Base-by-base conservation (phyloP, 30 jellyfish, hydroid and myxozoan species). In the Nemopilema nomurai region DNA sequence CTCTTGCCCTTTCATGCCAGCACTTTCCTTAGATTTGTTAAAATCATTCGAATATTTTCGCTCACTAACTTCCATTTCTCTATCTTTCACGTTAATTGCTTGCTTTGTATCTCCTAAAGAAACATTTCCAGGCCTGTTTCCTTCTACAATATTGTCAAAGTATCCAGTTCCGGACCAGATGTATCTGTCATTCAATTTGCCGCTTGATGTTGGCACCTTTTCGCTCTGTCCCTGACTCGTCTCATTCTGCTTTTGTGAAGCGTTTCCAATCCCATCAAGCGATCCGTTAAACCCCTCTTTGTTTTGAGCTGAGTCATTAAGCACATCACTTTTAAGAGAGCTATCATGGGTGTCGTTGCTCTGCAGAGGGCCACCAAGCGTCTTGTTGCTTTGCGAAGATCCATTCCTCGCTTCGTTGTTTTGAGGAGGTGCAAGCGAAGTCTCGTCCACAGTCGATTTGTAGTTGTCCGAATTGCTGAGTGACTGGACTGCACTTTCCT, bases 401-500 rank as follows among this genome's bases (percentile, higher is more conserved):
- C 33, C 76, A 9, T 67, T 67, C 51, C 28, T 23, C 21, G 76
- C 49, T 62, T 77, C 24, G 68, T 16, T 18, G 57, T 26, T 28
- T 16, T 62, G 33, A 28, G 17, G 25, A 51, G 50, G 50, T 4
- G 30, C 29, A 20, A 17, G 26, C 26, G 24, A 25, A 62, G 49
- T 28, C n/a, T 24, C 4, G 64, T 16, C 9, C 62, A 53, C 1
- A 4, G 18, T 16, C 71, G 23, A 16, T n/a, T 57, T 31, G 33
- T 8, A 4, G 64, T n/a, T 31, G 23, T 66, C 81, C 9, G 80
- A 17, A 19, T 66, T 80, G 29, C 66, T 80, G 30, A 80, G 24
- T 0, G 31, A 30, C 51, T 80, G 81, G 23, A 80, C 74, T 0
- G 89, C 89, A 32, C 23, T 66, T 32, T 80, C 81, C 41, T 80